Base-by-base conservation (phyloP, 2,113 vertebrate genomes). In the Heterotis niloticus region DNA sequence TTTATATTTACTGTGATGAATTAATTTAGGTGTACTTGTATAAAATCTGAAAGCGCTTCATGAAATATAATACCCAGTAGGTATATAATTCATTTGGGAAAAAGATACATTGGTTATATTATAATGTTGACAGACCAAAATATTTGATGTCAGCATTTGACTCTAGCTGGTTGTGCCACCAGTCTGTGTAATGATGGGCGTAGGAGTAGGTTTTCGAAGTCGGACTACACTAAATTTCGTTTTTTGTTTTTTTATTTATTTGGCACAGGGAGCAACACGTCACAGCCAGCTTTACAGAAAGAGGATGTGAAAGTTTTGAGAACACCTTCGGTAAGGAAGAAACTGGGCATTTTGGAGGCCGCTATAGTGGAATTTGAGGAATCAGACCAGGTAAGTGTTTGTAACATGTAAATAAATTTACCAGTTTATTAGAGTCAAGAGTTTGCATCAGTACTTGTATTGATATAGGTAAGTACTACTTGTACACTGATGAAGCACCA, bases 321-420 rank as follows among this genome's bases (percentile, higher is more conserved):
- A 16, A 66, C 18, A 11, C 0, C 64, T 24, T 23, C 80, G 3
- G 56, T 52, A 10, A 87, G 83, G 75, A 87, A 81, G 5, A 82
- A 81, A 68, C 51, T 89, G 64, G 88, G 91, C 12, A 89, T 91
- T 80, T 86, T 92, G 1, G 87, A 87, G 70, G 84, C 85, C 76
- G 92, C 93, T 34, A 79, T 84, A 0, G 88, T 82, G n/a, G 92
- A 93, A 77, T 93, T 93, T 85, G 89, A 91, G 78, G 84, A 85
- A 83, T 85, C 84, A 0, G 87, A 84, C 79, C 85, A 83, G 83
- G 91, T 91, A 84, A 54, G 69, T 76, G 11, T 67, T n/a, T 66
- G 26, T 24, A 56, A 14, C 56, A 60, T 34, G 14, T 66, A 44
- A 44, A 44, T 44, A 44, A 44, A 7, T 44, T 44, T 7, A 44